Evolutionary conservation across 1,140 invertebrate genomes (phyloP), one percentile per base, ranked within the genome.

Genomic region (Zophobas morio): DNA sequence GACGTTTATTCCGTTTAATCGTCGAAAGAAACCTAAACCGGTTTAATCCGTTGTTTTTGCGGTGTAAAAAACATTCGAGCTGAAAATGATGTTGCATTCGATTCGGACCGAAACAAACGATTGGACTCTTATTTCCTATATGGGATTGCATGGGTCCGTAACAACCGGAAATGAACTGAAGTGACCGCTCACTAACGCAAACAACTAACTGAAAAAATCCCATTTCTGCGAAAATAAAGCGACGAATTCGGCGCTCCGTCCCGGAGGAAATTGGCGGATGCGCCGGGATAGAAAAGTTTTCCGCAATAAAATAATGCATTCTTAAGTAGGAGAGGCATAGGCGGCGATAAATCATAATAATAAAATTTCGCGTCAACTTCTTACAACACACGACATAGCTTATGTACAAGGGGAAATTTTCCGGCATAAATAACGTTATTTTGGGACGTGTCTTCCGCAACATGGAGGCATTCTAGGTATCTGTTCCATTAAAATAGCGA

Each of bases 41-140:
- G 8, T 46, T 46, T 46, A 2, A 51, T n/a, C n/a, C 39, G 4
- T 40, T 6, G 37, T 1, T 8, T 60, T 66, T 47, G 20, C 39
- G 2, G 0, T 46, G 40, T n/a, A 6, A 47, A 57, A 57, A 66
- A 47, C 6, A 66, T 66, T 4, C 37, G 42, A 66, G 2, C 39
- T 6, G 60, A 66, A 66, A 42, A 39, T 66, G 60, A 33, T 66
- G 39, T 66, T 40, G 39, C 37, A 66, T 66, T 66, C 54, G 34
- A 49, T 53, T 42, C 37, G 33, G 34, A 46, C 49, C 47, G 56
- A 75, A 75, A 75, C 56, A 63, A 60, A 47, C 56, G 54, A 75
- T 66, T 75, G 74, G 60, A n/a, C 56, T 37, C 60, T 75, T 75
- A 75, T 75, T 75, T 75, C 74, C 74, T 63, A 75, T 75, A 53